Conservation (phyloP, 2,888 invertebrate species). For the Thymelicus sylvestris region DNA sequence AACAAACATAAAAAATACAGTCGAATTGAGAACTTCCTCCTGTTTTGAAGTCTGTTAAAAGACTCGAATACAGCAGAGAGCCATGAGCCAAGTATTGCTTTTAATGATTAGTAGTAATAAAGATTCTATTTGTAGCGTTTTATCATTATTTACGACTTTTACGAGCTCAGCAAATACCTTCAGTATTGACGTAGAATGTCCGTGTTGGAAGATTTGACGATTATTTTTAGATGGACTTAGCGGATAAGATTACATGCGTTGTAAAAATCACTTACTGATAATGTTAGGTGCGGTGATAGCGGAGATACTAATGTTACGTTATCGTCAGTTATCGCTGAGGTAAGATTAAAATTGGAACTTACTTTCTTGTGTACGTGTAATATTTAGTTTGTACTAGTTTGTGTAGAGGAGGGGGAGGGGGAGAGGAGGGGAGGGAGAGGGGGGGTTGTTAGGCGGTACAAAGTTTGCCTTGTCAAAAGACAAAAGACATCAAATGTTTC, state of each 20-base stretch:
- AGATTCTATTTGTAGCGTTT: too few relatives aligned
- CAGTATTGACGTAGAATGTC: slow-evolving; percentile 1
- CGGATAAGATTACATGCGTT: slow-evolving; percentile 23
- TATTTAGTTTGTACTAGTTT: not conserved
- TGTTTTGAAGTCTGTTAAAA: too few relatives aligned
- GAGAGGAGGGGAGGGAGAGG: too few relatives aligned
- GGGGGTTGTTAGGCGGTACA: too few relatives aligned
- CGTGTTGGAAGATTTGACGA: slow-evolving; percentile 16
- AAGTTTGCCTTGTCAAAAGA: too few relatives aligned
- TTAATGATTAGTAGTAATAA: too few relatives aligned
- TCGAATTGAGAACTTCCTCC: too few relatives aligned
- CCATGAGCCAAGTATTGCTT: too few relatives aligned
- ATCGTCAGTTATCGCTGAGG: not conserved
- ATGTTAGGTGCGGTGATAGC: not conserved
- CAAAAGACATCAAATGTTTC: too few relatives aligned
- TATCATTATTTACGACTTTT: not conserved
- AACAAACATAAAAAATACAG: too few relatives aligned
- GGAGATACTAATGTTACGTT: slow-evolving; percentile 1
- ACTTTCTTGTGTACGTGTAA: not conserved
- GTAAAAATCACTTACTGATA: slow-evolving; percentile 28
- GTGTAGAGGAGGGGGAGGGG: too few relatives aligned
- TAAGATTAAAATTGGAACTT: slow-evolving; percentile 2
- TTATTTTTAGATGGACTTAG: slow-evolving; percentile 29
- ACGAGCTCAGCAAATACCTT: not conserved
- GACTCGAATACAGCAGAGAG: too few relatives aligned